Percentiles rank a stretch among this genome's conserved stretches.
Conservation (phyloP, 1,140 invertebrate genomes). For the Microplitis mediator region DNA sequence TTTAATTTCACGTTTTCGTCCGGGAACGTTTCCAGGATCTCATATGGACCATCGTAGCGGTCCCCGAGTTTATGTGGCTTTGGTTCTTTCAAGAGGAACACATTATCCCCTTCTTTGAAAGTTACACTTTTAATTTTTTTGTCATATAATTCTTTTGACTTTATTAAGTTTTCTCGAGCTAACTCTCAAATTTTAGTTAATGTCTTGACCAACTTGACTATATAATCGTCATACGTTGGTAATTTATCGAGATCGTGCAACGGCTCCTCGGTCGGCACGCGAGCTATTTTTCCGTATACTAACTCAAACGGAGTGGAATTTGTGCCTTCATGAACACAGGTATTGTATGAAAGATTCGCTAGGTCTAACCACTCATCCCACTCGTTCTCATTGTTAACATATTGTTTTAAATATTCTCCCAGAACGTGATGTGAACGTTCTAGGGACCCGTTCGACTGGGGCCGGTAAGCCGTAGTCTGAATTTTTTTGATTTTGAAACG, state of each 20-base stretch:
- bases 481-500: not conserved
- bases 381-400: not conserved
- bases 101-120: not conserved
- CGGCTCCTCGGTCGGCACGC: not conserved
- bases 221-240: not conserved
- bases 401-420: not conserved
- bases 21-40: not conserved
- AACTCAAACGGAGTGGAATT: not conserved
- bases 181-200: not conserved
- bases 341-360: not conserved
- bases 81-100: not conserved
- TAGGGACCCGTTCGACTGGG: not conserved
- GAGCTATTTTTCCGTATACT: not conserved
- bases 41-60: not conserved
- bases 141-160: not conserved
- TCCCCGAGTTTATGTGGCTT: not conserved
- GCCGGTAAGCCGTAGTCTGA: not conserved
- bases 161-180: not conserved
- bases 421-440: not conserved
- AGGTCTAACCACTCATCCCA: not conserved
- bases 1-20: not conserved
- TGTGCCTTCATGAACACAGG: not conserved
- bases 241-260: not conserved
- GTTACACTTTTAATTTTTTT: not conserved
- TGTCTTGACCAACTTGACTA: not conserved